Evolutionary conservation across 1,140 invertebrate genomes (phyloP).

Genomic region (Drosophila yakuba): DNA sequence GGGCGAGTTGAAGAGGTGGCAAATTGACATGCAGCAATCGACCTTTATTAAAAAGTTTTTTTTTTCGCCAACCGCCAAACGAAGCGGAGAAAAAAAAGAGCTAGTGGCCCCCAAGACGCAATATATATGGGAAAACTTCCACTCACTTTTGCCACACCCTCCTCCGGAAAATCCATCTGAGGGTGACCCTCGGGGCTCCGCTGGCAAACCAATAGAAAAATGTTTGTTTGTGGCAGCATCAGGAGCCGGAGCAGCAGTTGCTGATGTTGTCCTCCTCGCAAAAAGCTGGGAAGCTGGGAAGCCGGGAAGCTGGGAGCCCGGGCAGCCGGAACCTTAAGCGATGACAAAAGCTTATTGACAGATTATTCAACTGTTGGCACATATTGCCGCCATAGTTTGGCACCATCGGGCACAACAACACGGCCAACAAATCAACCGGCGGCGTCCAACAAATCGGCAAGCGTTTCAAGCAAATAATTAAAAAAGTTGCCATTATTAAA

Average conservation of each 20-base stretch:
- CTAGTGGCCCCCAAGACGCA: constrained; percentile 67
- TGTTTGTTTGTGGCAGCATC: constrained; percentile 73
- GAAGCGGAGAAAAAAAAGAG: constrained; percentile 20
- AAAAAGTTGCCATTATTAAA: constrained; percentile 84
- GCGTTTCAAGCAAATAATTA: constrained; percentile 80
- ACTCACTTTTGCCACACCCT: constrained; percentile 10
- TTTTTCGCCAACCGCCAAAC: constrained; percentile 38
- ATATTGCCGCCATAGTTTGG: constrained; percentile 80
- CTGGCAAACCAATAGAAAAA: constrained; percentile 73
- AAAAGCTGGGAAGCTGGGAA: constrained; percentile 3
- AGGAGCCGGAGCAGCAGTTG: constrained; percentile 31
- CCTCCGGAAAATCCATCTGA: constrained; percentile 17
- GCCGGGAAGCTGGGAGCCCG: not conserved
- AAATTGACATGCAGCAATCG: constrained; percentile 82
- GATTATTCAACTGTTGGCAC: constrained; percentile 82
- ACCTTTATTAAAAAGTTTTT: constrained; percentile 82
- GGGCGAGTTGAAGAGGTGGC: constrained; percentile 46
- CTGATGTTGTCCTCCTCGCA: constrained; percentile 10
- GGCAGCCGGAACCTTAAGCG: constrained; percentile 43
- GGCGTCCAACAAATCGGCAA: constrained; percentile 72
- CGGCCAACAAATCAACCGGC: constrained; percentile 66
- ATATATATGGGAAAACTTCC: constrained; percentile 61
- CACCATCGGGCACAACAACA: constrained; percentile 50
- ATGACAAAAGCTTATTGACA: constrained; percentile 83
- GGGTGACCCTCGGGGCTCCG: constrained; percentile 37